Conservation (phyloP, 2,888 invertebrate species). For the Trichopoda pennipes region DNA sequence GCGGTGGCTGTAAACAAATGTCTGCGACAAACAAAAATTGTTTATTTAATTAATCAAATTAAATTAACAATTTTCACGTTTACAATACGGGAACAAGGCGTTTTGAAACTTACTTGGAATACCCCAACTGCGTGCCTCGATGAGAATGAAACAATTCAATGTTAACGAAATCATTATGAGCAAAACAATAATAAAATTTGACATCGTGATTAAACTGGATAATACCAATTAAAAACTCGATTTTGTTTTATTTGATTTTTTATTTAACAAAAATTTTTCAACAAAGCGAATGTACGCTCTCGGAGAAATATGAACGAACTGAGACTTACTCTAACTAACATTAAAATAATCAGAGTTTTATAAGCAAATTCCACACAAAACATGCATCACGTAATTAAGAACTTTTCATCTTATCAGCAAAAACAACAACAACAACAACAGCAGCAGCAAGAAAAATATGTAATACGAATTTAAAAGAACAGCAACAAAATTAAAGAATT, state of each 20-base stretch:
- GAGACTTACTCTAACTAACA: constrained; percentile 50
- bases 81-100: not conserved
- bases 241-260: constrained; percentile 29
- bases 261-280: constrained; percentile 35
- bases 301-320: constrained; percentile 52
- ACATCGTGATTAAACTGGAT: constrained; percentile 58
- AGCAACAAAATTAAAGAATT: constrained; percentile 1
- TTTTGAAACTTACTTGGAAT: constrained; percentile 70
- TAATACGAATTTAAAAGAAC: constrained; percentile 28
- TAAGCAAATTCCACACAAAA: constrained; percentile 19
- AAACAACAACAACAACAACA: no score
- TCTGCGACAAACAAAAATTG: constrained; percentile 65
- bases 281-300: constrained; percentile 20
- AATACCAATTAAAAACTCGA: constrained; percentile 50
- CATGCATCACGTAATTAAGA: constrained; percentile 16
- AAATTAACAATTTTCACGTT: no score
- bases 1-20: constrained; percentile 77
- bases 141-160: constrained; percentile 27
- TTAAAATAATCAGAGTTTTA: constrained; percentile 44
- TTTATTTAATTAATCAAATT: not conserved
- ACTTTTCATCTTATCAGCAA: constrained; percentile 48
- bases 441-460: constrained; percentile 19
- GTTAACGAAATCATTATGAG: constrained; percentile 42
- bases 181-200: constrained; percentile 42
- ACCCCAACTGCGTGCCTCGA: constrained; percentile 67